Conservation (phyloP, 2,888 invertebrate genomes). For the Tetanocera ferruginea region DNA sequence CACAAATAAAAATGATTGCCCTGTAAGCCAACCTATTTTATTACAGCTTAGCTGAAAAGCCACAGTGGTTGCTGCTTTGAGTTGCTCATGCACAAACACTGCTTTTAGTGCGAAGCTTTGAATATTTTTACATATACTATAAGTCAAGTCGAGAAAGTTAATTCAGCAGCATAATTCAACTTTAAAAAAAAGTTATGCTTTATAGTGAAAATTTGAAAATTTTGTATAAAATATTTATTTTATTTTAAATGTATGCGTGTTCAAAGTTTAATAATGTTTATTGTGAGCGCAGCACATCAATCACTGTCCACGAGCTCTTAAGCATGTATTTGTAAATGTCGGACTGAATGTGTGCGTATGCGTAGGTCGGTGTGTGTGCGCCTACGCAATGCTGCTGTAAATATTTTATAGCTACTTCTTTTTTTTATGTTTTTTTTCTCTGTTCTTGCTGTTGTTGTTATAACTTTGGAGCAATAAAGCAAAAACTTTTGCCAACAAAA, state of each 20-base stretch:
- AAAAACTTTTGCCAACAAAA: constrained; percentile 2
- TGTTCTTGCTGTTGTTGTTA: neutral
- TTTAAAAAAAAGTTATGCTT: too few species aligned
- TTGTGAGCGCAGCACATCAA: constrained; percentile 39
- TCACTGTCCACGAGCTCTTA: constrained; percentile 27
- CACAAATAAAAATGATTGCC: too few species aligned
- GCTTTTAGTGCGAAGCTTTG: too few species aligned
- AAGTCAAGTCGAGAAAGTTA: too few species aligned
- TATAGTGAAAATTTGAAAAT: too few species aligned
- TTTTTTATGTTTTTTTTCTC: neutral
- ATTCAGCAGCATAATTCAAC: too few species aligned
- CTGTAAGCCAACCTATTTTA: too few species aligned
- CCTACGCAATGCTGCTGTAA: neutral
- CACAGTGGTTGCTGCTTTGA: too few species aligned
- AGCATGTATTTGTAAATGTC: constrained; percentile 5
- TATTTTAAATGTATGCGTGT: neutral
- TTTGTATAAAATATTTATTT: neutral
- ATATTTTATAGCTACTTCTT: neutral
- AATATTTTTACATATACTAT: too few species aligned
- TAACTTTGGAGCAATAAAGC: neutral
- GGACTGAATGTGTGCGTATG: neutral
- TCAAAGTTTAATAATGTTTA: constrained; percentile 14
- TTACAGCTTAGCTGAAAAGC: too few species aligned
- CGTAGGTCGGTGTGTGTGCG: too few species aligned
- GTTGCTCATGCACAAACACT: too few species aligned